Evolutionary conservation across 1,140 invertebrate genomes (phyloP).

Genomic region (Eupeodes corollae): DNA sequence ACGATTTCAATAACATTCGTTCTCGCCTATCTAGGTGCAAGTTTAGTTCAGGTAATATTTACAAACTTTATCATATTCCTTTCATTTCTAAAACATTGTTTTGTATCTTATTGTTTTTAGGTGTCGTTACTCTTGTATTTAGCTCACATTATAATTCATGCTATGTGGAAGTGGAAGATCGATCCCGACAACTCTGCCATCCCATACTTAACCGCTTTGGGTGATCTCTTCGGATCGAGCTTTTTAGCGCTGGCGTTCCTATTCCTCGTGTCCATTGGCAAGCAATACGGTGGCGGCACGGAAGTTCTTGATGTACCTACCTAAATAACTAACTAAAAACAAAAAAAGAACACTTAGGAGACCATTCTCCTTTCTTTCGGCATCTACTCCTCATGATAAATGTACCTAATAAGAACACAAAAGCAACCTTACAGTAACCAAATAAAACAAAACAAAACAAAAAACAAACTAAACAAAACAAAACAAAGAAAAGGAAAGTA

Average conservation of each 20-base stretch:
- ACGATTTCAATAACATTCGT: slow-evolving; percentile 34
- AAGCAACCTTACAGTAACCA: neutral
- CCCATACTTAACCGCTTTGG: slow-evolving; percentile 87
- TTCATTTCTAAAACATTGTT: neutral
- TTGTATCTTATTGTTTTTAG: slow-evolving; percentile 38
- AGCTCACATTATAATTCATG: slow-evolving; percentile 76
- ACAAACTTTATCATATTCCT: slow-evolving; percentile 16
- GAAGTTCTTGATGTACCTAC: slow-evolving; percentile 30
- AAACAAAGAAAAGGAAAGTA: too few species aligned
- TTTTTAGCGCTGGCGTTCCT: slow-evolving; percentile 76
- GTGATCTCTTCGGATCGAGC: slow-evolving; percentile 82
- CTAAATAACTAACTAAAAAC: slow-evolving; percentile 10
- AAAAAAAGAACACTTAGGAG: too few species aligned
- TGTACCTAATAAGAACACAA: neutral
- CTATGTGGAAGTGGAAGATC: slow-evolving; percentile 81
- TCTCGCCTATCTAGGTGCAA: slow-evolving; percentile 25
- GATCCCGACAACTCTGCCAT: slow-evolving; percentile 97
- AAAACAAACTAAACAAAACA: too few species aligned
- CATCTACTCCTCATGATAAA: neutral
- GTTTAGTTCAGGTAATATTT: slow-evolving; percentile 30
- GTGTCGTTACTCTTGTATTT: slow-evolving; percentile 69
- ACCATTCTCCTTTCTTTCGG: too few species aligned
- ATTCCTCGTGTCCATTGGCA: slow-evolving; percentile 57
- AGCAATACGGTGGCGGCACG: slow-evolving; percentile 40
- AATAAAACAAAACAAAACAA: too few species aligned